These are phyloP conservation scores for Elephas maximus DNA, from an alignment of 2,113 vertebrate genomes.

Conservation along the genomic window DNA sequence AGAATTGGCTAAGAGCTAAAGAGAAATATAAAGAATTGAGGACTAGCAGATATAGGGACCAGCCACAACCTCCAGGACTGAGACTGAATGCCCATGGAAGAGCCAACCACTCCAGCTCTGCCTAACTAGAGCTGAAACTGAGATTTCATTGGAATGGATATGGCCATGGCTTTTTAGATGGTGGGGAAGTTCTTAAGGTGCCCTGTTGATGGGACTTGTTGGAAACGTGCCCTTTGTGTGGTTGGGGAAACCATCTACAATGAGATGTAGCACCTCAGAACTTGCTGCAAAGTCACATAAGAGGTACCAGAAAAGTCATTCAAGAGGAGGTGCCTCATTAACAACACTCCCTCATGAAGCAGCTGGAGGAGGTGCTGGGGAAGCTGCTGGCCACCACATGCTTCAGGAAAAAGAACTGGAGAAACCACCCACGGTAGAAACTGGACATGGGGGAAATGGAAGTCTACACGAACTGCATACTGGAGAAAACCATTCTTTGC, in stretches of 20 bases:
- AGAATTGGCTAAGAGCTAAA: background rate
- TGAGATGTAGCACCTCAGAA: background rate
- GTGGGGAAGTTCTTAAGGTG: background rate
- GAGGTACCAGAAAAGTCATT: background rate
- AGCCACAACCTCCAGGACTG: background rate
- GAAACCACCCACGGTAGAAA: background rate
- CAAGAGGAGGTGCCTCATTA: background rate
- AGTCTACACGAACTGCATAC: background rate
- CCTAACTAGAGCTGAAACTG: background rate
- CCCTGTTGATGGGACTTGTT: background rate
- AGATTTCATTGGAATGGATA: background rate
- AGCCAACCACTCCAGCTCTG: rapidly evolving
- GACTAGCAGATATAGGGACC: background rate
- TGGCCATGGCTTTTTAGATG: background rate
- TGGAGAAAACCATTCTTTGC: background rate
- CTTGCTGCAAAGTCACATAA: background rate
- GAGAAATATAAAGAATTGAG: background rate
- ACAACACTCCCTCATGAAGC: background rate
- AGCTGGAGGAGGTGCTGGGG: background rate
- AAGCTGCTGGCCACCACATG: background rate
- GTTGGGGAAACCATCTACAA: background rate
- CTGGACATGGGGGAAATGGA: background rate
- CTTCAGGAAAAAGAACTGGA: background rate
- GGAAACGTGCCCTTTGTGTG: background rate
- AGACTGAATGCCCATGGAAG: background rate